Conservation (phyloP, 1,140 invertebrate genomes). For the Calliopsis andreniformis region DNA sequence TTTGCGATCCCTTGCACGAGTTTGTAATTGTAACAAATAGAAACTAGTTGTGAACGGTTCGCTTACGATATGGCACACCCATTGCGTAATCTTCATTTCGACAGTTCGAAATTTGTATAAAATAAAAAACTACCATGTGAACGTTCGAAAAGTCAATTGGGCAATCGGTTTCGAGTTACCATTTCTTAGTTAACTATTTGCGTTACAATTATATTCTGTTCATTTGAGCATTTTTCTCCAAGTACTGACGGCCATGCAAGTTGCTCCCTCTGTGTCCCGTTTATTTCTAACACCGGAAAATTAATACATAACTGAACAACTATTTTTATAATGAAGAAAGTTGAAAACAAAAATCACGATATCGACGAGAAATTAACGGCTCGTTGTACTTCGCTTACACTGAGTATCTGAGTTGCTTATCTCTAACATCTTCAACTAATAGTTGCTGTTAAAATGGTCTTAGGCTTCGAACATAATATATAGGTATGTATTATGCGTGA, state of each 20-base stretch:
- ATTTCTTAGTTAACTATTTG: no score
- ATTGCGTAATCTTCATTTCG: slow-evolving; percentile 30
- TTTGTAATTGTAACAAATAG: slow-evolving; percentile 20
- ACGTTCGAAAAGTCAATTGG: neutral
- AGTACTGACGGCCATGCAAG: neutral
- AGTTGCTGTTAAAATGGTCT: no score
- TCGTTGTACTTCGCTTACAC: neutral
- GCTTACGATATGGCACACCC: neutral
- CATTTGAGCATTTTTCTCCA: slow-evolving; percentile 28
- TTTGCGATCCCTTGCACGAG: neutral
- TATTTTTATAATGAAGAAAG: slow-evolving; percentile 28
- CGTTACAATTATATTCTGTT: slow-evolving; percentile 20
- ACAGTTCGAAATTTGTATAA: slow-evolving; percentile 16
- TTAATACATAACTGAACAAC: slow-evolving; percentile 22
- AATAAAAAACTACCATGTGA: neutral
- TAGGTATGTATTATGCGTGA: no score
- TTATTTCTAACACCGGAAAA: slow-evolving; percentile 35
- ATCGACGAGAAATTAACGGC: neutral
- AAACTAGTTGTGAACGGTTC: neutral
- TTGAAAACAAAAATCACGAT: slow-evolving; percentile 17
- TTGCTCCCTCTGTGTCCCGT: neutral
- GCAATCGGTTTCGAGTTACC: neutral
- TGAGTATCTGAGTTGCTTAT: neutral
- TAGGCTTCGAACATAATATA: no score
- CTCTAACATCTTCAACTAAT: no score